These are phyloP conservation scores for Jordanella pulchra DNA, from an alignment of 2,797 vertebrate species.

Conservation along the genomic window DNA sequence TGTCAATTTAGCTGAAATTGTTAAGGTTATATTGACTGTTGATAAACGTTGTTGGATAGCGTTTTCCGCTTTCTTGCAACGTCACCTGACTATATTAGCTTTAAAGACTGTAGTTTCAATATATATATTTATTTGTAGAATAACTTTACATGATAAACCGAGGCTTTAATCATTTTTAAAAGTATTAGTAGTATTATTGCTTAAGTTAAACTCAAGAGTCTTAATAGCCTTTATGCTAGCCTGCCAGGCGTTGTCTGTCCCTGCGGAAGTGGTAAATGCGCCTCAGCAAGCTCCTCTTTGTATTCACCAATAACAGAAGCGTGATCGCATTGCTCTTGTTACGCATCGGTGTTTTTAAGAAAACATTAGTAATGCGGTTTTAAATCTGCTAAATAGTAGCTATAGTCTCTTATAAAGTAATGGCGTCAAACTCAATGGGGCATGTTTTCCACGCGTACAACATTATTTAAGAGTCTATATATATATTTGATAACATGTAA, in stretches of 20 bases:
- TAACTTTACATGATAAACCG: neutral
- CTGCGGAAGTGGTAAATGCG: constrained; percentile 68
- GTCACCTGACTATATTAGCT: neutral
- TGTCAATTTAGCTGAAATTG: constrained; percentile 4
- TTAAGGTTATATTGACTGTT: constrained; percentile 12
- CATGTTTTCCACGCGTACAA: constrained; percentile 16
- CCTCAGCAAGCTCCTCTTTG: constrained; percentile 48
- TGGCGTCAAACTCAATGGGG: neutral
- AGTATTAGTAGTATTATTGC: neutral
- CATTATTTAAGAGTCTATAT: constrained; percentile 14
- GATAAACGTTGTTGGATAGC: constrained; percentile 29
- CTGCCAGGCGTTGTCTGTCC: constrained; percentile 73
- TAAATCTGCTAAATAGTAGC: neutral
- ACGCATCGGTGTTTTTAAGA: neutral
- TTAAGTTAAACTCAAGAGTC: constrained; percentile 23
- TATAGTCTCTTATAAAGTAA: constrained; percentile 1
- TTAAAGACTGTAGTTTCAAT: neutral
- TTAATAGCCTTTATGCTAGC: constrained; percentile 62
- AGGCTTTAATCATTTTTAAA: neutral
- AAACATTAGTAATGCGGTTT: neutral
- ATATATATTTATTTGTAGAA: neutral
- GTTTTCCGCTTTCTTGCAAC: constrained; percentile 5
- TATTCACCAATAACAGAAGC: constrained; percentile 28
- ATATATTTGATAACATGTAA: constrained; percentile 38
- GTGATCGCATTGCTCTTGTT: constrained; percentile 28